phyloP scores from a whole-genome alignment of 2,888 invertebrate genomes.

The Ophion obscuratus region DNA sequence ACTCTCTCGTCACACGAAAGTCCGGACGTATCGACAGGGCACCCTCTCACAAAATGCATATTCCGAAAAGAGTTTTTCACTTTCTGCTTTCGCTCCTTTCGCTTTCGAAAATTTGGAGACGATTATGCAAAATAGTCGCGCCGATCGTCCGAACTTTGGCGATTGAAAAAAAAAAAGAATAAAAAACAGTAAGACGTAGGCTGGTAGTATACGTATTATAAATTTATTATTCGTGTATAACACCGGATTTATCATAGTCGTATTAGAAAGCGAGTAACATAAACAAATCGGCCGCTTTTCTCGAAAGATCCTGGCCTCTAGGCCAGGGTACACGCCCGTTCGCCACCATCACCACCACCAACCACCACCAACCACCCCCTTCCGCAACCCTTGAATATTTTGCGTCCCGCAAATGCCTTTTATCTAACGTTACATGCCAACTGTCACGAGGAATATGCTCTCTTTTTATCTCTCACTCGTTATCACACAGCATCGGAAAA shows the following conservation, averaged over 20 bases:
- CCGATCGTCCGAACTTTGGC: constrained; percentile 62
- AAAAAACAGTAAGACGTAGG: constrained; percentile 70
- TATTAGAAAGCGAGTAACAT: constrained; percentile 68
- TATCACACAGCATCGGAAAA: constrained; percentile 45
- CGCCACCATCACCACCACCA: constrained; percentile 24
- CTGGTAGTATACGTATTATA: constrained; percentile 78
- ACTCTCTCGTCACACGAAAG: constrained; percentile 49
- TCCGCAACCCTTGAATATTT: constrained; percentile 36
- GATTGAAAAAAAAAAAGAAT: constrained; percentile 10
- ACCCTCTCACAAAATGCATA: not conserved
- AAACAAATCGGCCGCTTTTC: constrained; percentile 63
- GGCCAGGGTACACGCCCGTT: constrained; percentile 56
- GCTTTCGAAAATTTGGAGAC: not conserved
- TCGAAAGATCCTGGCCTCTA: constrained; percentile 55
- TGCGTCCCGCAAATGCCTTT: constrained; percentile 46
- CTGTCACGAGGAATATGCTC: constrained; percentile 25
- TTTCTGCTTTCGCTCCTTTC: not conserved
- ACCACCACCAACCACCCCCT: constrained; percentile 26
- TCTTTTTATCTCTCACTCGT: constrained; percentile 55
- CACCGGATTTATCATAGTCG: constrained; percentile 66
- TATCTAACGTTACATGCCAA: constrained; percentile 38
- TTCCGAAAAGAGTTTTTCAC: not conserved
- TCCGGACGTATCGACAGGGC: constrained; percentile 59
- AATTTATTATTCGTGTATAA: constrained; percentile 62
- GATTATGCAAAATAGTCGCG: constrained; percentile 22